A percentile compares a stretch with the other conserved stretches of the same genome.
Conservation (phyloP, 2,888 invertebrate genomes). For the Sarcophaga rosellei region DNA sequence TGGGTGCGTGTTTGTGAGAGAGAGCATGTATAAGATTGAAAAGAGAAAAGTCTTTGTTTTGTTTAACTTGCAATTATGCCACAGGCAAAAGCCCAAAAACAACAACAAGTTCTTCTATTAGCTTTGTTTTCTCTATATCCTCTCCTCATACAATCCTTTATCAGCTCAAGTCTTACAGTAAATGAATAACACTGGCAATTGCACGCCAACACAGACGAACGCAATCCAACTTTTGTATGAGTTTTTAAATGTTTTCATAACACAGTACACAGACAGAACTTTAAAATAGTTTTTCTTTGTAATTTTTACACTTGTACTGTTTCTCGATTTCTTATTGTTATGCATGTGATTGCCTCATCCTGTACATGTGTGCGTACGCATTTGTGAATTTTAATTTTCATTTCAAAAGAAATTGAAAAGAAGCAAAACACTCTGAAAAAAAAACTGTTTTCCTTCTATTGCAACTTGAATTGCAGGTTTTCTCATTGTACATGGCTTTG, state of each 20-base stretch:
- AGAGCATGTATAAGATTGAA: background rate
- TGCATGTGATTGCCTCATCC: no score
- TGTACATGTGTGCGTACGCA: no score
- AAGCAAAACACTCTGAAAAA: background rate
- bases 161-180: background rate
- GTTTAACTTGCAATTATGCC: conserved; percentile 17
- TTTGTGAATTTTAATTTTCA: background rate
- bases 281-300: background rate
- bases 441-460: background rate
- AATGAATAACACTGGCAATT: conserved; percentile 5
- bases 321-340: background rate
- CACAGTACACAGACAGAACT: background rate
- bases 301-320: background rate
- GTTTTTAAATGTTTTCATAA: conserved; percentile 15
- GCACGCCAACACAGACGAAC: background rate
- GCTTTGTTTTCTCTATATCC: background rate
- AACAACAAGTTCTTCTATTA: conserved; percentile 5
- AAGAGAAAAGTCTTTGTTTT: conserved; percentile 20
- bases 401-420: background rate
- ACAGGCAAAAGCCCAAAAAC: conserved; percentile 22
- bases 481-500: no score
- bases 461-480: background rate
- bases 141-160: background rate
- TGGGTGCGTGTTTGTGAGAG: background rate
- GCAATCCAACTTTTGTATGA: background rate